Conservation (phyloP, 2,888 invertebrate genomes). For the Trissoscelio sp. region DNA sequence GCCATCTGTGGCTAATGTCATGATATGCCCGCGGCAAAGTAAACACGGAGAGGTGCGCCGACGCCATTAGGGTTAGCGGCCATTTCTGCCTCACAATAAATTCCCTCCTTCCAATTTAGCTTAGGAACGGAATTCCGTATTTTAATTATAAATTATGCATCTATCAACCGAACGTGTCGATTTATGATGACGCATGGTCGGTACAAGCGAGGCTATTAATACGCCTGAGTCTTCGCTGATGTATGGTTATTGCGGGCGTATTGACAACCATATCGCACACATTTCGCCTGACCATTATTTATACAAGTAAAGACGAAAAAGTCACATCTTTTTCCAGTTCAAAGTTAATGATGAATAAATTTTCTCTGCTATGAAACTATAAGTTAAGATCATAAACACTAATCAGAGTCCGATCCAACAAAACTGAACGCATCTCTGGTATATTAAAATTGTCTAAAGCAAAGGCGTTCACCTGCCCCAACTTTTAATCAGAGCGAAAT, state of each 20-base stretch:
- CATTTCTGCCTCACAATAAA: constrained; percentile 25
- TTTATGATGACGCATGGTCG: constrained; percentile 50
- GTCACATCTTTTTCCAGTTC: not conserved
- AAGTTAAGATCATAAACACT: too few species aligned
- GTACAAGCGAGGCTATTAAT: constrained; percentile 40
- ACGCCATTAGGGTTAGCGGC: constrained; percentile 1
- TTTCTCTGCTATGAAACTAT: too few species aligned
- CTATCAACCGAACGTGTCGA: constrained; percentile 27
- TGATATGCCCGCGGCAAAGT: constrained; percentile 10
- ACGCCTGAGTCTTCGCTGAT: constrained; percentile 15
- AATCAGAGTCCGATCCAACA: too few species aligned
- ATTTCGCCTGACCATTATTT: constrained; percentile 27
- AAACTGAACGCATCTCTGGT: not conserved
- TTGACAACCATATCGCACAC: constrained; percentile 50
- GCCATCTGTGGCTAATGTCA: constrained; percentile 37
- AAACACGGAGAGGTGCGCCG: constrained; percentile 16
- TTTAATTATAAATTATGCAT: constrained; percentile 56
- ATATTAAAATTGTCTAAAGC: not conserved
- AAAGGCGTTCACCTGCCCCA: constrained; percentile 28
- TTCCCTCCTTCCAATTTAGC: constrained; percentile 49
- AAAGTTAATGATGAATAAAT: not conserved
- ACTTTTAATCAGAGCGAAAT: constrained; percentile 65
- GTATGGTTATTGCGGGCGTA: constrained; percentile 53
- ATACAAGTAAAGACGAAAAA: not conserved
- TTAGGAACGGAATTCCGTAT: constrained; percentile 29